These are phyloP conservation scores for Anolis carolinensis DNA, from an alignment of 2,113 vertebrate genomes.

Conservation along the genomic window DNA sequence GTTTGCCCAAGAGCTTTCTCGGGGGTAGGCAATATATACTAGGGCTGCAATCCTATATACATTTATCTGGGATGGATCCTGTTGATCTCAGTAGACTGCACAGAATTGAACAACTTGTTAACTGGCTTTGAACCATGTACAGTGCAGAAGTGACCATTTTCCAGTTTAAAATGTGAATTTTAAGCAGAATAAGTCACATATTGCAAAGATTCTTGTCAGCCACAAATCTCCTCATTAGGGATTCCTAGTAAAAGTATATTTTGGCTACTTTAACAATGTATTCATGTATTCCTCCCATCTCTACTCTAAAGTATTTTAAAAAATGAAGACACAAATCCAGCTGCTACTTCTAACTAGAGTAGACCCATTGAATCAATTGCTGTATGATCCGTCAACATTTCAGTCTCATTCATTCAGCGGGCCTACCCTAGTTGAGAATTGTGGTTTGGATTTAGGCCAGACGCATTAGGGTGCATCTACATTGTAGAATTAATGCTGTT, in stretches of 20 bases:
- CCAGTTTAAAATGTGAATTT: too few species aligned
- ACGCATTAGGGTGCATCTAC: too few species aligned
- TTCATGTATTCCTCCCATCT: neutral
- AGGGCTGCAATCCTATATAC: neutral
- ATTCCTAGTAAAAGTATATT: too few species aligned
- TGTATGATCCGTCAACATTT: too few species aligned
- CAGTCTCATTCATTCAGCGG: too few species aligned
- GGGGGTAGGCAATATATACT: neutral
- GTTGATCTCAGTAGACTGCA: neutral
- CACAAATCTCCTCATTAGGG: too few species aligned
- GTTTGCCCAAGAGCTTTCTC: neutral
- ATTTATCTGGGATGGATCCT: neutral
- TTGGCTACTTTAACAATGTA: too few species aligned
- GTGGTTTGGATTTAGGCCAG: neutral
- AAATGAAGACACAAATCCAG: neutral
- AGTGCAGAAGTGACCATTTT: neutral
- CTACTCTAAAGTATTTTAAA: neutral
- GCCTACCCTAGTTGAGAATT: neutral
- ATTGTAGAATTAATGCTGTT: too few species aligned
- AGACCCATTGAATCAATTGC: neutral
- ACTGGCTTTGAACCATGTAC: neutral
- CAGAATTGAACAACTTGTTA: neutral
- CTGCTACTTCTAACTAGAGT: neutral
- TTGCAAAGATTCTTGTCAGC: too few species aligned
- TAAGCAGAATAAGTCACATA: too few species aligned